Evolutionary conservation across 2,113 vertebrate genomes (phyloP), one percentile per base, ranked within the genome.

Genomic region (Brachyhypopomus occidentalis): DNA sequence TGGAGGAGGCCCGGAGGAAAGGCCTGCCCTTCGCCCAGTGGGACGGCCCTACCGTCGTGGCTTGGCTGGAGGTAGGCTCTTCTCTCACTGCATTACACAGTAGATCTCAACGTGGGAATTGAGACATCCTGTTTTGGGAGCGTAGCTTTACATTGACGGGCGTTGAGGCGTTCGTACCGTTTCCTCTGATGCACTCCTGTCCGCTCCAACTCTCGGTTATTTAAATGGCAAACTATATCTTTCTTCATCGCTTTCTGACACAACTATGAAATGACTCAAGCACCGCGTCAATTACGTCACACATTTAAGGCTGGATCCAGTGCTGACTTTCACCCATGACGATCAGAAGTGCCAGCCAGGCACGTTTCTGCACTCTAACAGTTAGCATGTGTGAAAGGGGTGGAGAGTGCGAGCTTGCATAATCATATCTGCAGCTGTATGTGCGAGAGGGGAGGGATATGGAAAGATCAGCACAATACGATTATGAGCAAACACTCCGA

Each of bases 21-120:
- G 98, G 97, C 41, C 94, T 99, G 87, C 98, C 98, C 84, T 99
- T 99, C 81, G 98, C 98, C 3, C 97, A 99, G 73, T 99, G 97
- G 98, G 98, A 99, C 77, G 98, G 97, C 0, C 98, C 97, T 14
- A 99, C 98, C 0, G 98, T 99, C 0, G 98, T 99, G 0, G 95
- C 97, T 2, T 99, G 97, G 98, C 91, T 99, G 85, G 98, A 99
- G 95, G 97, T 99, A 90, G 92, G 88, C 11, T 27, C 41, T 30
- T 30, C 30, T 30, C 30, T 30, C 30, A 30, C 30, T 1, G 3
- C 30, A 30, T 3, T 30, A 30, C 30, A 30, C 30, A 30, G 30
- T 30, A 3, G 30, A 30, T 3, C 30, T 30, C 30, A 30, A 30
- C 30, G 3, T 30, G 30, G 30, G 30, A 30, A 30, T 30, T 30